Conservation (phyloP, 2,888 invertebrate species). For the Hemaris fuciformis region DNA sequence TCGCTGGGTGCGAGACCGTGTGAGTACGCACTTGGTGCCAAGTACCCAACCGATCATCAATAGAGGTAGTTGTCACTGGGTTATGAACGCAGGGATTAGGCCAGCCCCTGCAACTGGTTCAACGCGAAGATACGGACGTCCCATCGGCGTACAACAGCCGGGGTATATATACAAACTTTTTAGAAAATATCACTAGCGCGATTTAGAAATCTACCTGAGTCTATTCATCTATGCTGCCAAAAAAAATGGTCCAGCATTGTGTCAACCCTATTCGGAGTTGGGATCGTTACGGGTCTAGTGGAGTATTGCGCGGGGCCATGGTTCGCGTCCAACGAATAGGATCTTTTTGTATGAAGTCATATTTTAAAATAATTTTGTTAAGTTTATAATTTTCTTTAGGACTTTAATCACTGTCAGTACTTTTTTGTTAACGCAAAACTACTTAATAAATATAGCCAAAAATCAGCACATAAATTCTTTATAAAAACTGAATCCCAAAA, state of each 20-base stretch:
- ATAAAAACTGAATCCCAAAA: no score
- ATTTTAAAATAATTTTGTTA: neutral
- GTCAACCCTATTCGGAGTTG: neutral
- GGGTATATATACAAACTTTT: slow-evolving; percentile 33
- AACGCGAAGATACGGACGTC: slow-evolving; percentile 75
- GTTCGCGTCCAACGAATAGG: neutral
- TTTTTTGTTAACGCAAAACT: no score
- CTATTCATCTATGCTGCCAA: slow-evolving; percentile 51
- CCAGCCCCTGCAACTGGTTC: slow-evolving; percentile 66
- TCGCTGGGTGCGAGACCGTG: slow-evolving; percentile 51
- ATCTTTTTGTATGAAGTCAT: neutral
- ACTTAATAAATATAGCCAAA: no score
- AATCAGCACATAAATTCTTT: no score
- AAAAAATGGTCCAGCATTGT: slow-evolving; percentile 18
- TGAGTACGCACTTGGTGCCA: slow-evolving; percentile 69
- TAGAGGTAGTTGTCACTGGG: slow-evolving; percentile 64
- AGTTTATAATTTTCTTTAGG: neutral
- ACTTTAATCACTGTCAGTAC: neutral
- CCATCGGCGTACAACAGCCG: neutral
- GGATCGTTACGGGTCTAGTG: neutral
- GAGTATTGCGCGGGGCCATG: neutral
- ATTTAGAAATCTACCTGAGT: slow-evolving; percentile 60
- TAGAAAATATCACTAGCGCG: slow-evolving; percentile 55
- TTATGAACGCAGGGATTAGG: slow-evolving; percentile 37
- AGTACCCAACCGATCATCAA: slow-evolving; percentile 43